phyloP scores from a whole-genome alignment of 2,113 vertebrate species.

The Oplegnathus fasciatus region DNA sequence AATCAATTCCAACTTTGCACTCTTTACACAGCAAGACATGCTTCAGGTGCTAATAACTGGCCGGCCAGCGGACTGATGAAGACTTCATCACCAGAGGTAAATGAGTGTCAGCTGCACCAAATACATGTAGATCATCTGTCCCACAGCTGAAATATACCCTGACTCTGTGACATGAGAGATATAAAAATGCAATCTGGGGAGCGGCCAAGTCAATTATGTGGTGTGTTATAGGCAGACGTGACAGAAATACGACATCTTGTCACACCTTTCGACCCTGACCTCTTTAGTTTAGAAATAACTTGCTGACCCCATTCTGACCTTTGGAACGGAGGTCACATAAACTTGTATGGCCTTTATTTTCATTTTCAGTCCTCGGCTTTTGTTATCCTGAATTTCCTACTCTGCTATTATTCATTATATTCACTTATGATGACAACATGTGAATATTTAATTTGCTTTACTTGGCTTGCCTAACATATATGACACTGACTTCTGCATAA shows the following conservation, averaged over 20 bases:
- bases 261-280: conserved; percentile 59
- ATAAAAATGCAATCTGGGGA: conserved; percentile 62
- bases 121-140: conserved; percentile 51
- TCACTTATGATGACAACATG: not conserved
- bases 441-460: conserved; percentile 1
- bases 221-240: conserved; percentile 30
- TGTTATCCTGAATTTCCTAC: not conserved
- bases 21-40: not conserved
- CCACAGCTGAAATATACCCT: conserved; percentile 47
- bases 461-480: not conserved
- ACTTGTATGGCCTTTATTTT: conserved; percentile 1
- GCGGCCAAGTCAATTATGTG: conserved; percentile 51
- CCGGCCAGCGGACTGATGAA: conserved; percentile 8
- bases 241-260: conserved; percentile 62
- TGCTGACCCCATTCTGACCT: conserved; percentile 56
- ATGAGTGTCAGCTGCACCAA: conserved; percentile 24
- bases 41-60: conserved; percentile 10
- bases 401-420: not conserved
- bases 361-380: conserved; percentile 11
- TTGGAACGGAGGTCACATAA: conserved; percentile 37
- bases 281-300: conserved; percentile 59
- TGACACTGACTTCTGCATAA: conserved; percentile 15
- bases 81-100: conserved; percentile 17
- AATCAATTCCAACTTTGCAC: conserved; percentile 4
- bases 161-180: conserved; percentile 40